Base-by-base conservation (phyloP, 2,797 vertebrate genomes). In the Mus caroli region DNA sequence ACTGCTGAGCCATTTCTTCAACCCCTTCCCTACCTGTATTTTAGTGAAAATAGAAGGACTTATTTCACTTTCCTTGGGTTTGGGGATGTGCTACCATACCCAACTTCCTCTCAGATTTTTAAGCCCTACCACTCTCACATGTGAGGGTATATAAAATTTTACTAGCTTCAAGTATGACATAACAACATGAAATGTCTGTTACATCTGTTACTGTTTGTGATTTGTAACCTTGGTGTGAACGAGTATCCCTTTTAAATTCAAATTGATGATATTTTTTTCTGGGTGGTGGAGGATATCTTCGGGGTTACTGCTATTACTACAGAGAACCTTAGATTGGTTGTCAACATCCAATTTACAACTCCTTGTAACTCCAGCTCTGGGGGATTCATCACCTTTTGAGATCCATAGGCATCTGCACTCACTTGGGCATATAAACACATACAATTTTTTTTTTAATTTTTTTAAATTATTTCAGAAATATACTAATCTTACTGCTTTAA, bases 211-310 rank as follows among this genome's bases (percentile, higher is more conserved):
- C 26, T 87, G 5, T 85, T 71, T 90, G 52, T 91, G n/a, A 73
- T 87, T 91, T 83, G 43, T 77, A 92, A 37, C 43, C 67, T 95
- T 86, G 60, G 34, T 69, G 2, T 24, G 54, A 73, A 76, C 56
- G 24, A 24, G 9, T 73, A 75, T 82, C 64, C 14, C 56, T 86
- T 85, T 79, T 87, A 91, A 97, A 88, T 94, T 80, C 22, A 93
- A 15, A 22, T 79, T 88, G 83, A 52, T 88, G 14, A 37, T 94
- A 88, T 67, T 43, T 52, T 88, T 89, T 91, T 94, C 31, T 92
- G 34, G 19, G 12, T 50, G 43, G 13, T 50, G 40, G 19, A 43
- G 34, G 20, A 34, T 62, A n/a, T 67, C 60, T 50, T 19, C 1
- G 9, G 82, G 28, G 28, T 64, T 20, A 7, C 28, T 64, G 40